Evolutionary conservation across 2,888 invertebrate species (phyloP), one percentile per base, ranked within the genome.

Genomic region (Lycophotia porphyrea): DNA sequence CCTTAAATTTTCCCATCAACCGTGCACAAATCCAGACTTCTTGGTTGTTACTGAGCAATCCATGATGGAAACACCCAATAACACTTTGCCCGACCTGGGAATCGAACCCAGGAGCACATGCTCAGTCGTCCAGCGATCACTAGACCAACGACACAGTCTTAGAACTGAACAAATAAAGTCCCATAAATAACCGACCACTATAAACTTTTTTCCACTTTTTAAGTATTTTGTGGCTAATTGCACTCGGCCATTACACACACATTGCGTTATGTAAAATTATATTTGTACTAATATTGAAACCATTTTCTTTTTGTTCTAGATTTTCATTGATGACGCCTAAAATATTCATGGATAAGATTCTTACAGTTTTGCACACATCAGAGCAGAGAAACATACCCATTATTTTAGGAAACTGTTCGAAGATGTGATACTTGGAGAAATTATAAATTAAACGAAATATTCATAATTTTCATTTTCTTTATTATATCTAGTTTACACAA

Each of bases 401-500:
- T 34, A 4, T 27, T 31, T 58, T n/a, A 24, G 18, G n/a, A 21
- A 49, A 65, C 8, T 42, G 68, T 42, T n/a, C 24, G 31, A 1
- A 18, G 13, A 71, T 63, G 52, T 44, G 21, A 27, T 39, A 5
- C 42, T 58, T 8, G 18, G 2, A 42, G 2, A 31, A 27, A 44
- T 31, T 9, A n/a, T 39, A 47, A 74, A 74, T 27, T 64, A 73
- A 71, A 81, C 58, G 21, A 64, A 58, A 60, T 0, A 63, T 42
- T 31, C 5, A 36, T 39, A 58, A 71, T 86, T 87, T 90, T 86
- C 88, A 88, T 89, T 90, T 87, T 91, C 92, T 92, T 89, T 91
- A 91, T 85, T 79, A 78, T 88, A 91, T 78, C 87, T 89, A 91
- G 89, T 89, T 92, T 92, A 91, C 91, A 93, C 93, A 94, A 95